Percentiles rank a stretch among this genome's conserved stretches.
Evolutionary conservation across 2,113 vertebrate genomes (phyloP).

Genomic region (Lates calcarifer): DNA sequence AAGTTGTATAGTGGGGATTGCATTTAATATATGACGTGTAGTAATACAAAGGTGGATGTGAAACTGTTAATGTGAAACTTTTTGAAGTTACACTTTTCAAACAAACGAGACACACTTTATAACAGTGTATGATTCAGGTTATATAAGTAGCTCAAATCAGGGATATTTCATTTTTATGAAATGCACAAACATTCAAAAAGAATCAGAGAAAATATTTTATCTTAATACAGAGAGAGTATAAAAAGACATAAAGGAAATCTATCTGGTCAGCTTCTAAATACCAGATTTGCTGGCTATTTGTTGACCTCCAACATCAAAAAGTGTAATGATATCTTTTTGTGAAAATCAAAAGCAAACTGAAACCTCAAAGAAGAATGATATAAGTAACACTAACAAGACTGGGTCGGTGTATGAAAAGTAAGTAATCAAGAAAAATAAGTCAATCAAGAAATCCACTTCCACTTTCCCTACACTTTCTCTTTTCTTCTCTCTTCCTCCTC

Average conservation of each 20-base stretch:
- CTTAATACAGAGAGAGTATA: background rate
- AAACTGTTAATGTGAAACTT: background rate
- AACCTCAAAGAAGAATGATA: too few relatives aligned
- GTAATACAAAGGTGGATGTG: background rate
- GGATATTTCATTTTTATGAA: background rate
- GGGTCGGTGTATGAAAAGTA: background rate
- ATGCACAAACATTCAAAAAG: background rate
- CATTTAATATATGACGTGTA: background rate
- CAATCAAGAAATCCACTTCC: background rate
- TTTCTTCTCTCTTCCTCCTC: background rate
- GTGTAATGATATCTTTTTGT: background rate
- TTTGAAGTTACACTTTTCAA: background rate
- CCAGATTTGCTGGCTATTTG: slow-evolving; percentile 7
- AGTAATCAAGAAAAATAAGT: background rate
- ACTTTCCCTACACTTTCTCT: too few relatives aligned
- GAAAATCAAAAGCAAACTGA: background rate
- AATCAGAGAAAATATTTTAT: background rate
- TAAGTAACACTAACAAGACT: too few relatives aligned
- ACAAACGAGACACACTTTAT: background rate
- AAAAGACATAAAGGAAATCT: background rate
- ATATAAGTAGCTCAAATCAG: background rate
- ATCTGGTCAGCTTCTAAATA: background rate
- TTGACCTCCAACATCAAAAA: slow-evolving; percentile 41
- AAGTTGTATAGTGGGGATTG: background rate
- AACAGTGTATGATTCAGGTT: background rate